phyloP scores from a whole-genome alignment of 2,888 invertebrate genomes.

The Omphaloscelis lunosa region DNA sequence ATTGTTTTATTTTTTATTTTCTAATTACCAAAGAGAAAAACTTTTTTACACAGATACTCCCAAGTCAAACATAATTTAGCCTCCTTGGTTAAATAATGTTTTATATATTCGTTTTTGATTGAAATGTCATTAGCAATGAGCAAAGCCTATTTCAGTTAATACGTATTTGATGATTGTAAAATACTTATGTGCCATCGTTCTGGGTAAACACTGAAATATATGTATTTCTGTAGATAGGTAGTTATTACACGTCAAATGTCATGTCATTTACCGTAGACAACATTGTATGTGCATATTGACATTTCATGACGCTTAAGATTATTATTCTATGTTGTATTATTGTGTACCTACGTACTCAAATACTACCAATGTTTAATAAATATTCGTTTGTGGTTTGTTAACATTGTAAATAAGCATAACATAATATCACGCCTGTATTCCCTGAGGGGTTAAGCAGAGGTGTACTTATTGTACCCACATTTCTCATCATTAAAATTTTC shows the following conservation, averaged over 20 bases:
- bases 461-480: no score
- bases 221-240: slow-evolving; percentile 11
- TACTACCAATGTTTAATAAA: not conserved
- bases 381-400: not conserved
- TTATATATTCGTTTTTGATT: slow-evolving; percentile 66
- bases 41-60: slow-evolving; percentile 8
- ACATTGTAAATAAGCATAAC: no score
- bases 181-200: slow-evolving; percentile 41
- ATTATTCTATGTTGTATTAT: slow-evolving; percentile 30
- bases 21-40: slow-evolving; percentile 6
- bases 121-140: slow-evolving; percentile 63
- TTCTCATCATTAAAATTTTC: not conserved
- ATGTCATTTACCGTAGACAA: slow-evolving; percentile 58
- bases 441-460: no score
- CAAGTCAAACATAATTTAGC: slow-evolving; percentile 20
- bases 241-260: slow-evolving; percentile 61
- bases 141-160: slow-evolving; percentile 65
- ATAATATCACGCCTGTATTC: no score
- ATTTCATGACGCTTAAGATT: slow-evolving; percentile 48
- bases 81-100: slow-evolving; percentile 57
- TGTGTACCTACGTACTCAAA: not conserved
- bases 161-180: slow-evolving; percentile 72
- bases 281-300: slow-evolving; percentile 37
- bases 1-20: not conserved
- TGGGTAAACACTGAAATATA: slow-evolving; percentile 47